phyloP scores from a whole-genome alignment of 2,797 vertebrate species.

The Bucorvus abyssinicus region DNA sequence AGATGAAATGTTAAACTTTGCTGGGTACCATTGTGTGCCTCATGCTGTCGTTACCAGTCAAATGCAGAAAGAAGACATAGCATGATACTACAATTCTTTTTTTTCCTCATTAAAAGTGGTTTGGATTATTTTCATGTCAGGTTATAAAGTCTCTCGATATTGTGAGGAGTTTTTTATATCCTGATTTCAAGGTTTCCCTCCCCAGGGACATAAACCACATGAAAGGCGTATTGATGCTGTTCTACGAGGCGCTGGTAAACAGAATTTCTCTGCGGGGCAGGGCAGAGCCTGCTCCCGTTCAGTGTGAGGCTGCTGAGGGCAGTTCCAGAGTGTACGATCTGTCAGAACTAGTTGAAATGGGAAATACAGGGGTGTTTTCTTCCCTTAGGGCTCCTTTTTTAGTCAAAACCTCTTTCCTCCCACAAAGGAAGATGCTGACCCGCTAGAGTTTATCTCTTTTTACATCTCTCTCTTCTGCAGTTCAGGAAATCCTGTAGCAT shows the following conservation, averaged over 20 bases:
- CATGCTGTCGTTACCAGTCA: background rate
- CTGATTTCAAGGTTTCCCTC: background rate
- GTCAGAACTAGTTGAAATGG: background rate
- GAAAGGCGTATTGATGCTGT: background rate
- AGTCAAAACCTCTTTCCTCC: background rate
- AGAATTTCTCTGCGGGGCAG: background rate
- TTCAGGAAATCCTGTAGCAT: background rate
- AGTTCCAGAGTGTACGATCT: fast-evolving
- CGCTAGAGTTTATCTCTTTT: background rate
- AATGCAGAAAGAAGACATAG: background rate
- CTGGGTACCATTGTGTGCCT: fast-evolving
- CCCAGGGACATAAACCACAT: background rate
- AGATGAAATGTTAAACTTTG: background rate
- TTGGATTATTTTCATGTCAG: background rate
- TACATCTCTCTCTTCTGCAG: background rate
- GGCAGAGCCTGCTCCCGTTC: background rate
- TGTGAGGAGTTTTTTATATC: background rate
- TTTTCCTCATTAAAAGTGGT: background rate
- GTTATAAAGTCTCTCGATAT: fast-evolving
- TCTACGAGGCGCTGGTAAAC: background rate
- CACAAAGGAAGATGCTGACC: background rate
- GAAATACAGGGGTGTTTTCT: fast-evolving
- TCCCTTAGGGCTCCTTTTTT: background rate
- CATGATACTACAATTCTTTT: fast-evolving
- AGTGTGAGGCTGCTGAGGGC: background rate